Evolutionary conservation across 1,140 invertebrate genomes (phyloP), one percentile per base, ranked within the genome.

Genomic region (Portunus trituberculatus): DNA sequence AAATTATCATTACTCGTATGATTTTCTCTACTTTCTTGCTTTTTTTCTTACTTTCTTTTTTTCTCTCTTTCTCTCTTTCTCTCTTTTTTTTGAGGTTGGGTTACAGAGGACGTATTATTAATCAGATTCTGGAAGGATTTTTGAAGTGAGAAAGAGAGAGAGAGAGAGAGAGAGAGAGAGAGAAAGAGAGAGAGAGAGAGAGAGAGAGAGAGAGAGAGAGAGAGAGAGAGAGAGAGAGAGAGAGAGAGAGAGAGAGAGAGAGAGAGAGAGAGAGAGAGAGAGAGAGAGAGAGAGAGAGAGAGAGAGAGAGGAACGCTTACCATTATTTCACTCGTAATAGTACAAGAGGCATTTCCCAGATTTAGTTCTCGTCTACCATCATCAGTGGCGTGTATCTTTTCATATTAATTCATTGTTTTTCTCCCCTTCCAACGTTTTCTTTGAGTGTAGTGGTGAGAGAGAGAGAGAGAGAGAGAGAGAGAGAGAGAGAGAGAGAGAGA

Each of bases 201-300:
- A 20, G 31, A 32, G 31, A 39, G 28, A 8, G 8, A 88, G 83
- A n/a, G 10, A 84, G 83, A n/a, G 83, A 25, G 14, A 32, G 10
- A n/a, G 83, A 28, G n/a, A 32, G 83, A 12, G 31, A 28, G n/a
- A 25, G 83, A 31, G 83, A 31, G 83, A 31, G 28, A 82, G 28
- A 82, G n/a, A 46, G 89, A 52, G 89, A 46, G 89, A 52, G 89
- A 91, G 89, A 52, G 89, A 91, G 31, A 32, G 83, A 28, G 31
- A 32, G 83, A 32, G 83, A 29, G 83, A 29, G 83, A 84, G 83
- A 29, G 83, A 32, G n/a, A 29, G 31, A 32, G 83, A 32, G 83
- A 84, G 83, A 32, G 83, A 84, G 31, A 32, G 83, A 28, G 31
- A 32, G 83, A 32, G n/a, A 29, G 83, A 29, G 83, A 32, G 83